Evolutionary conservation across 2,888 invertebrate genomes (phyloP), one percentile per base, ranked within the genome.

Genomic region (Elysia crispata): DNA sequence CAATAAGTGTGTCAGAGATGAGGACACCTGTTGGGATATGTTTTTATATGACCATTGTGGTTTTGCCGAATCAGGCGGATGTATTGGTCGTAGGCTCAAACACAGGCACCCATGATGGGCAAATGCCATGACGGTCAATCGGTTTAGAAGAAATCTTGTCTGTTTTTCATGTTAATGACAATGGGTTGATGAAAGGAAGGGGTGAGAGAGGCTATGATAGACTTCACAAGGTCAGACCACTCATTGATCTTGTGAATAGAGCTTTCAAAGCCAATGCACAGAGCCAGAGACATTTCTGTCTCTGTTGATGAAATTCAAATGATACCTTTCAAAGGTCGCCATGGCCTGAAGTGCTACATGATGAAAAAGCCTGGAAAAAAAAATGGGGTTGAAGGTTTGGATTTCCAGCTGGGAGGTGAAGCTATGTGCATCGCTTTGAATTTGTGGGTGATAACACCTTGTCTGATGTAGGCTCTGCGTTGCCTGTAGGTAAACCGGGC

Each of bases 221-320:
- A 50, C 67, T 78, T 18, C 67, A 78, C 20, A 77, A 77, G 30
- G 50, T 81, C 1, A 31, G 81, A 8, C 81, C 81, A 0, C 69
- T 81, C 20, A 33, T 81, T n/a, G 66, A 72, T 3, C 31, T 33
- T n/a, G 13, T 77, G 18, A 41, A 60, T 41, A 25, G 49, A 6
- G 54, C 41, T 23, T 81, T 81, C 60, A 18, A 50, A 62, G 50
- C 33, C 28, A 60, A 50, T 77, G 81, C 81, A n/a, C n/a, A 15
- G 72, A 81, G 41, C 31, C 25, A 30, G 81, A 81, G 28, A 23
- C 23, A 23, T 28, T 60, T n/a, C n/a, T 73, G 50, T 77, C 23
- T 77, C 77, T 31, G 77, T 78, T 15, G 81, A 81, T 64, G 81
- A 81, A 30, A n/a, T n/a, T n/a, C 81, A 81, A 33, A 78, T 81